Percentiles rank a stretch among this genome's conserved stretches.
Evolutionary conservation across 2,888 invertebrate species (phyloP).

Genomic region (Tachina grossa): DNA sequence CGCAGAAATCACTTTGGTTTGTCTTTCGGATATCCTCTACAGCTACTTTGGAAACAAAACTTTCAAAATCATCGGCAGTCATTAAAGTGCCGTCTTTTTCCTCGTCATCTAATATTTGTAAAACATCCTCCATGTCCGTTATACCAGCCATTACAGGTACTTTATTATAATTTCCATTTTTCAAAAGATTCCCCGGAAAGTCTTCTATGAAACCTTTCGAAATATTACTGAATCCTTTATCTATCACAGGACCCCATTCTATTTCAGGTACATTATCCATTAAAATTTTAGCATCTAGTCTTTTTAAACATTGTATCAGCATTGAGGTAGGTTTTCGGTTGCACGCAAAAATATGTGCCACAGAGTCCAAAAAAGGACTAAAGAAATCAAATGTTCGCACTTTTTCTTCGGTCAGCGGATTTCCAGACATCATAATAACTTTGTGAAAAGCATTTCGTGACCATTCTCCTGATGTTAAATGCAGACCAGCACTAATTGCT

Average conservation of each 20-base stretch:
- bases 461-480: slow-evolving; percentile 86
- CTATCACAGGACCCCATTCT: slow-evolving; percentile 91
- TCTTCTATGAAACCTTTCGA: slow-evolving; percentile 87
- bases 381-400: slow-evolving; percentile 87
- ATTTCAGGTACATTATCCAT: slow-evolving; percentile 86
- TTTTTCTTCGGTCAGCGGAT: slow-evolving; percentile 86
- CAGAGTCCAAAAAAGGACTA: slow-evolving; percentile 85
- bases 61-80: slow-evolving; percentile 84
- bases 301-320: slow-evolving; percentile 88
- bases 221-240: slow-evolving; percentile 87
- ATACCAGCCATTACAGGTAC: slow-evolving; percentile 90
- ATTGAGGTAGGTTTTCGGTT: slow-evolving; percentile 87
- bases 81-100: slow-evolving; percentile 86
- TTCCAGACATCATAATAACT: slow-evolving; percentile 92
- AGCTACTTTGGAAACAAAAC: slow-evolving; percentile 86
- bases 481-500: slow-evolving; percentile 90
- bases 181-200: slow-evolving; percentile 86
- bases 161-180: slow-evolving; percentile 86
- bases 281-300: slow-evolving; percentile 85
- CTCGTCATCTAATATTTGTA: slow-evolving; percentile 83
- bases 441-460: slow-evolving; percentile 87
- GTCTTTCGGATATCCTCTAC: slow-evolving; percentile 84
- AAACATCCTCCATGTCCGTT: slow-evolving; percentile 91
- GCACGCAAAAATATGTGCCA: slow-evolving; percentile 88
- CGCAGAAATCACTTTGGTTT: slow-evolving; percentile 84